Evolutionary conservation across 2,888 invertebrate species (phyloP), one percentile per base, ranked within the genome.

Genomic region (Platypus cylindrus): DNA sequence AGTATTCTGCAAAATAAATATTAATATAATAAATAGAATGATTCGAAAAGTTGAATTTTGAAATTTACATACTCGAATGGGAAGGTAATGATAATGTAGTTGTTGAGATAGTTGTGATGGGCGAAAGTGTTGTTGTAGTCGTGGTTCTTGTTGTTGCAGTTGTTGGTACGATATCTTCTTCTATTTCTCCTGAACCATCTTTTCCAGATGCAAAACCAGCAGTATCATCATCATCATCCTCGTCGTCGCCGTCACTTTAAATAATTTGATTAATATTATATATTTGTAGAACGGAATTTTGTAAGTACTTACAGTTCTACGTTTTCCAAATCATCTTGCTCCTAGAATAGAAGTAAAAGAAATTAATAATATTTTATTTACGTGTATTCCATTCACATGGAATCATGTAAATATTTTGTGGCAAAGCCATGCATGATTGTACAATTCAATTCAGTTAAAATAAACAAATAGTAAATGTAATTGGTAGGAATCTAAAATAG

Each of bases 1-100:
- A 71, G 42, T 61, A 66, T 35, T 56, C 70, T 68, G 34, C 32
- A 46, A 38, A 36, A 34, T 18, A 31, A 34, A 18, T n/a, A n/a
- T n/a, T n/a, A n/a, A n/a, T n/a, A 30, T 14, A 26, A 17, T 20
- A 14, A 17, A 34, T 11, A 20, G 17, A 12, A 32, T 15, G 24
- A n/a, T n/a, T 8, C 22, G 22, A 9, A 20, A 5, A 20, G 9
- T 20, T 20, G 20, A 20, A 7, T 20, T 20, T 20, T 9, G 5
- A n/a, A n/a, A n/a, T 20, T 5, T 20, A 20, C 20, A 20, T 7
- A 20, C 20, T 20, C 5, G 20, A 7, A 20, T n/a, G n/a, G n/a
- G 9, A 20, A 20, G 5, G 9, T 20, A 20, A 20, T 7, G 7
- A 9, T 9, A 20, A 20, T 20, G 9, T 20, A 20, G 9, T 20